Evolutionary conservation across 1,140 invertebrate genomes (phyloP), one percentile per base, ranked within the genome.

Genomic region (Hylaeus volcanicus): DNA sequence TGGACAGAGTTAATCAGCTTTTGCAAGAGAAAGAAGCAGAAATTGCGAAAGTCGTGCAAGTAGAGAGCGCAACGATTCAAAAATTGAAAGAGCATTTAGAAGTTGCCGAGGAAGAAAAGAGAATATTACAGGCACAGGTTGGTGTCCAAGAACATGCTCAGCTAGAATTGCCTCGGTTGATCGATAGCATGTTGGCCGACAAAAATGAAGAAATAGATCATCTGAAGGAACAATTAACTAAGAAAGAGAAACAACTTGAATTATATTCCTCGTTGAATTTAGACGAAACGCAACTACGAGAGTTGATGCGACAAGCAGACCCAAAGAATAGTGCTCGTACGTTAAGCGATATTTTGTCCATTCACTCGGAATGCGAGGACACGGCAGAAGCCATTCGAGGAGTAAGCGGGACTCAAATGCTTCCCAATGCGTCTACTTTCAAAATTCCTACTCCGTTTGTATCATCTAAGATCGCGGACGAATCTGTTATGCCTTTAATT

Each of bases 151-250:
- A 93, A 56, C 89, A 89, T 1, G 79, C 83, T 15, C 91, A 93
- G 45, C 72, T 88, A 1, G 89, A 93, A 15, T 80, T 95, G 37
- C 95, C 95, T 0, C 94, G 94, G 89, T 79, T 96, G 15, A 94
- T 96, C 68, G 95, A 96, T 79, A 94, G 94, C 37, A 95, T 96
- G 88, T 87, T 96, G 68, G 94, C 94, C 0, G 95, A 96, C 79
- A 96, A 96, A 83, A 96, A 96, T 83, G 95, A 94, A 55, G 95
- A 96, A 84, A 96, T 96, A 41, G 95, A 96, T 86, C 92, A 94
- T 61, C 81, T 96, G 6, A 94, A 94, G 43, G 92, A 94, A 1
- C 94, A 95, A 74, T 82, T 95, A 8, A 88, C 88, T 0, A 93
- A 94, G 26, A 93, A 93, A 43, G 94, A 95, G 63, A 93, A 93